Base-by-base conservation (phyloP, 2,797 vertebrate species). In the Cossypha dichroa region DNA sequence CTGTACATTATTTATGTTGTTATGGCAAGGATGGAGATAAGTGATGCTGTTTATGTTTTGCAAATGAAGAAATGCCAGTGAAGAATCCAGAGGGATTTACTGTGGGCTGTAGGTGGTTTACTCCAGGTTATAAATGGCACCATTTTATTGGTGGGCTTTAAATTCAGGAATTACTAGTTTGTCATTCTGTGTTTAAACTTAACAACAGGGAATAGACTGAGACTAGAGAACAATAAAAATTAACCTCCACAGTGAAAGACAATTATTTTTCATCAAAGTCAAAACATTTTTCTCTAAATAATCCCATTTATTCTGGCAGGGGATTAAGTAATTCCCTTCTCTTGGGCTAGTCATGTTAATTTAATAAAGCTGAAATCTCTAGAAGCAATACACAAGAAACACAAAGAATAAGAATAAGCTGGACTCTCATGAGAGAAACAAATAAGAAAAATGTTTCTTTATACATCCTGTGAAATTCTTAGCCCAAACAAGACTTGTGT, bases 371-470 rank as follows among this genome's bases (percentile, higher is more conserved):
- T 90, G 69, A 88, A 82, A 72, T 87, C 63, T 92, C 80, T 89
- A 85, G 74, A 97, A 97, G 97, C 93, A 97, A 94, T 92, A 62
- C 59, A 94, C 52, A 91, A 85, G 88, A 92, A 93, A 77, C 85
- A 96, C 78, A 92, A 95, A 96, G 78, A 60, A 33, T 76, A 91
- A 38, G 36, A 93, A 91, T 77, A 93, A 93, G 70, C 22, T 34
- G 59, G 34, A 20, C 48, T 85, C 28, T 68, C 21, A 33, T 36
- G 68, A 88, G 63, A 89, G 49, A 92, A 41, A 51, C 36, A 45
- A 38, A 13, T 33, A 59, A 85, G 63, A 43, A 38, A 38, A 90
- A 73, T 48, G 10, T 74, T 52, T 74, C 31, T 33, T 52, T 43
- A 64, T 54, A 22, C 21, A 90, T 89, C 80, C 58, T 60, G 33